Evolutionary conservation across 2,888 invertebrate species (phyloP), one percentile per base, ranked within the genome.

Genomic region (Morpho achilles): DNA sequence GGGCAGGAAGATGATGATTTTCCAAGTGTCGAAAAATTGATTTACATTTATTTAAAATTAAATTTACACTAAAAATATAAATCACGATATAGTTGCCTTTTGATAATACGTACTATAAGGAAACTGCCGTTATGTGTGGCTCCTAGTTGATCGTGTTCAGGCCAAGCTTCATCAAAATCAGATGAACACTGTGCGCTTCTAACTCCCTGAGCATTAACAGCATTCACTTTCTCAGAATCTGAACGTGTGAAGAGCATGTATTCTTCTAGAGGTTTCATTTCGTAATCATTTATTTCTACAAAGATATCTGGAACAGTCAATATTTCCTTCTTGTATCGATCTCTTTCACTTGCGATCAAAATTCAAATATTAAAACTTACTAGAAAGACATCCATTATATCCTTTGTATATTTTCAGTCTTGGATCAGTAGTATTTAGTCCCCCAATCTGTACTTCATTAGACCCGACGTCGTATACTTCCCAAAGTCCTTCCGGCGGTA

Each of bases 191-290:
- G 96, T 0, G 96, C 96, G 74, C 96, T 96, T 60, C 96, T 91
- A 0, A 97, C 95, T 0, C 97, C 97, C 69, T 95, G 95, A 1
- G 96, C 94, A 76, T 96, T 96, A 8, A 96, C 95, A n/a, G 96
- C 96, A 59, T 96, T 94, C 23, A 97, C 96, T 67, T 95, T 95
- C 76, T 96, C 96, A 23, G 95, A 94, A 56, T 95, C 96, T 9
- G 94, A 94, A 70, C 96, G 95, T 4, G 96, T 96, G 78, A 96
- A 97, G n/a, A 96, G 84, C 96, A 97, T 97, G 80, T 97, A 97
- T 74, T 97, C 97, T 80, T 97, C 97, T 51, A 97, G 81, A 0
- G 97, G 97, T 73, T 96, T 96, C 95, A 97, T 96, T 58, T 91
- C 89, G 67, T 94, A 92, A 61, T 94, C 94, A 76, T 97, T 96